phyloP scores from a whole-genome alignment of 2,888 invertebrate genomes.

The Pomacea canaliculata region DNA sequence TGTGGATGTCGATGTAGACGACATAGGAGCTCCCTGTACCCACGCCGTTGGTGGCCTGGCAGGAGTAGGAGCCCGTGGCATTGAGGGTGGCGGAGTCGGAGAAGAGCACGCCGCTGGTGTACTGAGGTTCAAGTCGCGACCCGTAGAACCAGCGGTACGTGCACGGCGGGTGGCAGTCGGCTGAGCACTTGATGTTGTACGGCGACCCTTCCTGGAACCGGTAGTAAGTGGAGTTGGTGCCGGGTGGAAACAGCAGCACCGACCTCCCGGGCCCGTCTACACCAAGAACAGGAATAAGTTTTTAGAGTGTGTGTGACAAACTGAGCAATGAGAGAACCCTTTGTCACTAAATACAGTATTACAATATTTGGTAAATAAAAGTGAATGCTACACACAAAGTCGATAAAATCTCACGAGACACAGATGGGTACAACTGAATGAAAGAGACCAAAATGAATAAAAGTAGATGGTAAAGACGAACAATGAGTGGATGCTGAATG shows the following conservation, averaged over 20 bases:
- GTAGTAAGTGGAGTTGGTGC: conserved; percentile 9
- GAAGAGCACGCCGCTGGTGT: conserved; percentile 22
- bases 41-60: conserved; percentile 28
- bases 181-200: conserved; percentile 23
- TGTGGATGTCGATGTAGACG: conserved; percentile 12
- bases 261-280: conserved; percentile 28
- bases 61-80: conserved; percentile 26
- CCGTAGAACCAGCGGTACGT: conserved; percentile 26
- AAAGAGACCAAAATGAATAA: background rate
- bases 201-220: conserved; percentile 14
- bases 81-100: conserved; percentile 17
- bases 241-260: conserved; percentile 19
- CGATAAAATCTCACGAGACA: background rate
- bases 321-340: background rate
- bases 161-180: conserved; percentile 27
- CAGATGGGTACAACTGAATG: background rate
- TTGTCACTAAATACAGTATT: background rate
- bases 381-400: background rate
- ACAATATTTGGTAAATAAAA: too few species aligned
- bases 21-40: conserved; percentile 10
- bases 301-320: background rate
- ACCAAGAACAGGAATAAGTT: too few species aligned
- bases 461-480: background rate
- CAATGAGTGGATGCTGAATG: too few species aligned
- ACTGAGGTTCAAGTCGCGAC: background rate